These are phyloP conservation scores for Platycnemis pennipes DNA, from an alignment of 2,888 invertebrate species.

Conservation along the genomic window DNA sequence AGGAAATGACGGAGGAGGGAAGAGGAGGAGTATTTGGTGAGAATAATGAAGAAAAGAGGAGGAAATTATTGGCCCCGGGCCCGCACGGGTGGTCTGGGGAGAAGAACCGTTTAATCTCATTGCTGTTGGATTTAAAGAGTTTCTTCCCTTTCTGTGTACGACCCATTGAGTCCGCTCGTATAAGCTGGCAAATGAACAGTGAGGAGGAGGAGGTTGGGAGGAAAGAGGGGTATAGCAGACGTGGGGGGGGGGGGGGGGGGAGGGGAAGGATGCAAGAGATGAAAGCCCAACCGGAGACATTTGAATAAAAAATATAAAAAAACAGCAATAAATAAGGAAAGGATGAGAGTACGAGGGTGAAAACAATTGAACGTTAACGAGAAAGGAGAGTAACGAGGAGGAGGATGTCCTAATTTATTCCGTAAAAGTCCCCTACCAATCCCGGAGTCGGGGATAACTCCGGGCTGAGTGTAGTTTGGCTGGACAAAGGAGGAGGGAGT, in stretches of 20 bases:
- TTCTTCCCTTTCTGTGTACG: background rate
- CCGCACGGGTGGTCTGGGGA: background rate
- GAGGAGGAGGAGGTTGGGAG: background rate
- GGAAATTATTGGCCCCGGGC: background rate
- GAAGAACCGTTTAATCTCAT: conserved; percentile 22
- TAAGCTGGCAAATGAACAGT: conserved; percentile 26
- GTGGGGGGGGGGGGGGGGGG: background rate
- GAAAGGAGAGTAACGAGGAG: conserved; percentile 59
- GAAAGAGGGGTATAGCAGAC: background rate
- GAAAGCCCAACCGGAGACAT: background rate
- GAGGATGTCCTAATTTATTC: conserved; percentile 55
- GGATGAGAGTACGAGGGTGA: background rate
- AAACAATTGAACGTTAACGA: conserved; percentile 58
- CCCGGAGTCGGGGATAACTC: background rate
- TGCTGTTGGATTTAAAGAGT: conserved; percentile 3
- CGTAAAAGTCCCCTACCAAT: background rate
- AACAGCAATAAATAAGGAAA: background rate
- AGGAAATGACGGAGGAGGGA: background rate
- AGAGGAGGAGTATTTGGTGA: background rate
- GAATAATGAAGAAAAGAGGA: background rate
- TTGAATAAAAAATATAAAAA: background rate
- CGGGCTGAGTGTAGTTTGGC: background rate
- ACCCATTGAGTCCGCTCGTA: background rate
- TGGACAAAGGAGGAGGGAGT: background rate
- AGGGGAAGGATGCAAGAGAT: background rate